These are phyloP conservation scores for Dermolepida albohirtum DNA, from an alignment of 2,888 invertebrate genomes.

Conservation along the genomic window DNA sequence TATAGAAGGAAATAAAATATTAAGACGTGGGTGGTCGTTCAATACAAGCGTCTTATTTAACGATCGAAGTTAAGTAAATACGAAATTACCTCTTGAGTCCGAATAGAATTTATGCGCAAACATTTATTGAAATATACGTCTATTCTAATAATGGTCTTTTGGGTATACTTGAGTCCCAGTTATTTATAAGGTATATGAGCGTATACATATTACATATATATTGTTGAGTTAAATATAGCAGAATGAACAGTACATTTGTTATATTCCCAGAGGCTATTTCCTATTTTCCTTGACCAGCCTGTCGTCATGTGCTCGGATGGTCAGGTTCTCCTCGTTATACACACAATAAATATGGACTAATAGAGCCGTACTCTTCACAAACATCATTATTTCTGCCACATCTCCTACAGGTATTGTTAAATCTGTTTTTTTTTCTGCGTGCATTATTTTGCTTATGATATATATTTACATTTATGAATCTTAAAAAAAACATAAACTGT, in stretches of 20 bases:
- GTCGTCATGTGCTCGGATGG: constrained; percentile 59
- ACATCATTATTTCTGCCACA: constrained; percentile 63
- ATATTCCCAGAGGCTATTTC: constrained; percentile 58
- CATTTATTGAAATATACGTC: constrained; percentile 15
- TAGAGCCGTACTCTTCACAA: constrained; percentile 63
- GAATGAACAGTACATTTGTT: constrained; percentile 54
- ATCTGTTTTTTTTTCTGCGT: constrained; percentile 35
- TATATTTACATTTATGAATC: constrained; percentile 7
- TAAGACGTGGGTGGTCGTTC: not conserved
- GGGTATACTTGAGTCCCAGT: constrained; percentile 30
- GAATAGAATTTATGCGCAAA: not conserved
- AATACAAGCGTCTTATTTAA: not conserved
- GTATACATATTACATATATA: constrained; percentile 32
- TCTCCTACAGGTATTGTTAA: constrained; percentile 53
- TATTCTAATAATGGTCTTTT: constrained; percentile 28
- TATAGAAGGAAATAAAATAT: too few relatives aligned
- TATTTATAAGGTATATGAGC: constrained; percentile 32
- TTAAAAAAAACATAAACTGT: not conserved
- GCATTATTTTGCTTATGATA: constrained; percentile 27
- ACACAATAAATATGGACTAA: constrained; percentile 64
- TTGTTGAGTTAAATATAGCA: constrained; percentile 44
- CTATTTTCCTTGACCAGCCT: constrained; percentile 58
- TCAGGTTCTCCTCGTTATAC: constrained; percentile 58
- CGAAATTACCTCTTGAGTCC: not conserved
- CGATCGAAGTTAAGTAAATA: not conserved